A percentile compares a stretch with the other conserved stretches of the same genome.
phyloP scores from a whole-genome alignment of 1,140 invertebrate species.

The Plutomurus gul region DNA sequence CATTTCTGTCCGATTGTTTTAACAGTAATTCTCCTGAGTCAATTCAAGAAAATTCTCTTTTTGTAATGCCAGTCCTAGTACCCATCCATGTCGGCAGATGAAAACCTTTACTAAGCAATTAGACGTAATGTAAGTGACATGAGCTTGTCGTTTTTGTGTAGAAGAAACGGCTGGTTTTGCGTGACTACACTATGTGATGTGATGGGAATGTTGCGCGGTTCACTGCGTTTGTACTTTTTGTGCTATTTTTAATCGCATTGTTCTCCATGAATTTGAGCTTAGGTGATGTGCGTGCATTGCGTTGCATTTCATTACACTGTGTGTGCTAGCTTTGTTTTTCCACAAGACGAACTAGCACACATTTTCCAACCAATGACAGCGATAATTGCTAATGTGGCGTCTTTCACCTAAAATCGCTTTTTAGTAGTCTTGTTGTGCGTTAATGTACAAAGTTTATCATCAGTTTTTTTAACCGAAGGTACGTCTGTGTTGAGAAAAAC shows the following conservation, averaged over 20 bases:
- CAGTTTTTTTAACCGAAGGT: too few species aligned
- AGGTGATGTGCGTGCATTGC: too few species aligned
- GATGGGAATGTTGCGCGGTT: not conserved
- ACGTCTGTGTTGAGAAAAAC: too few species aligned
- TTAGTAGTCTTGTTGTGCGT: too few species aligned
- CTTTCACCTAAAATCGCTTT: not conserved
- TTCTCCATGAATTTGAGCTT: not conserved
- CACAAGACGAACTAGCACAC: not conserved
- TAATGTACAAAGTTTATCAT: not conserved
- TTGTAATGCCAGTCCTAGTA: not conserved
- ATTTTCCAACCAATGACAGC: not conserved
- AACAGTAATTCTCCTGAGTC: not conserved
- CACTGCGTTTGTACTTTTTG: slow-evolving; percentile 4
- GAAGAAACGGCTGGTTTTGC: not conserved
- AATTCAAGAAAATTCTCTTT: not conserved
- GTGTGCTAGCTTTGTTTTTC: too few species aligned
- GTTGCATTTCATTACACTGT: too few species aligned
- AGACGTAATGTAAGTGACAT: not conserved
- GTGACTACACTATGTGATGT: not conserved
- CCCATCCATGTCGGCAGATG: not conserved
- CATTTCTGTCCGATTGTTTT: too few species aligned
- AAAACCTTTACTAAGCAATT: not conserved
- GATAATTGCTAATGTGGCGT: not conserved
- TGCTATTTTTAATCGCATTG: not conserved
- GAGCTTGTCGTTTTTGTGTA: not conserved